Evolutionary conservation across 2,888 invertebrate species (phyloP).

Genomic region (Ichneumoninae sp.): DNA sequence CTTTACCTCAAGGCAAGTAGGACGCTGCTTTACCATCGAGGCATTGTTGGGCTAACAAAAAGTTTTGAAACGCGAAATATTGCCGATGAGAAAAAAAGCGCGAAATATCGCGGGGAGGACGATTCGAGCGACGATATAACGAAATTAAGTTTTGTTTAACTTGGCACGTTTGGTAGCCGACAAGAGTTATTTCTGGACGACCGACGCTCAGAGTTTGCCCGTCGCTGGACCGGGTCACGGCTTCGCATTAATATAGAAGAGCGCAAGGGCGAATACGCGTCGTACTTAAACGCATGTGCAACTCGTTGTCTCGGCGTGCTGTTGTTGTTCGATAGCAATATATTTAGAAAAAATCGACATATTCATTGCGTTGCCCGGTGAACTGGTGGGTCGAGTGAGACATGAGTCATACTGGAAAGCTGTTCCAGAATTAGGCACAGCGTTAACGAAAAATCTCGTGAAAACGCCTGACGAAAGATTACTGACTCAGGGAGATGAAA

Average conservation of each 20-base stretch:
- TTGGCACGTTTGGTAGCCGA: slow-evolving; percentile 73
- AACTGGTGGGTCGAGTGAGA: neutral
- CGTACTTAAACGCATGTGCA: slow-evolving; percentile 1
- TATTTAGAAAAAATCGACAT: slow-evolving; percentile 18
- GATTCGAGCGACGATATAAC: slow-evolving; percentile 61
- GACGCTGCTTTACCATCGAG: neutral
- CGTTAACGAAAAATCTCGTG: slow-evolving; percentile 54
- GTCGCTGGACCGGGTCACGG: slow-evolving; percentile 72
- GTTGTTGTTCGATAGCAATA: neutral
- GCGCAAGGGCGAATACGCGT: slow-evolving; percentile 56
- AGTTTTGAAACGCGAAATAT: neutral
- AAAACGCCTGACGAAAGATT: slow-evolving; percentile 52
- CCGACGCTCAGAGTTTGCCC: slow-evolving; percentile 47
- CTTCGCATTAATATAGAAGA: slow-evolving; percentile 67
- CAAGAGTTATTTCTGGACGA: slow-evolving; percentile 74
- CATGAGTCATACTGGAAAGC: slow-evolving; percentile 39
- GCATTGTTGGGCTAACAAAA: neutral
- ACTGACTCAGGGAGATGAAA: slow-evolving; percentile 56
- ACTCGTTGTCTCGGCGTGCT: neutral
- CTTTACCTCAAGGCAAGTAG: neutral
- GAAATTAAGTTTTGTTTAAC: slow-evolving; percentile 73
- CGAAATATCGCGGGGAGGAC: slow-evolving; percentile 50
- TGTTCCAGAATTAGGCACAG: slow-evolving; percentile 53
- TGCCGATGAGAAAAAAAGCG: neutral
- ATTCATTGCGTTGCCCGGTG: neutral